A percentile compares a stretch with the other conserved stretches of the same genome.
Evolutionary conservation across 2,113 vertebrate genomes (phyloP).

Genomic region (Copsychus sechellarum): DNA sequence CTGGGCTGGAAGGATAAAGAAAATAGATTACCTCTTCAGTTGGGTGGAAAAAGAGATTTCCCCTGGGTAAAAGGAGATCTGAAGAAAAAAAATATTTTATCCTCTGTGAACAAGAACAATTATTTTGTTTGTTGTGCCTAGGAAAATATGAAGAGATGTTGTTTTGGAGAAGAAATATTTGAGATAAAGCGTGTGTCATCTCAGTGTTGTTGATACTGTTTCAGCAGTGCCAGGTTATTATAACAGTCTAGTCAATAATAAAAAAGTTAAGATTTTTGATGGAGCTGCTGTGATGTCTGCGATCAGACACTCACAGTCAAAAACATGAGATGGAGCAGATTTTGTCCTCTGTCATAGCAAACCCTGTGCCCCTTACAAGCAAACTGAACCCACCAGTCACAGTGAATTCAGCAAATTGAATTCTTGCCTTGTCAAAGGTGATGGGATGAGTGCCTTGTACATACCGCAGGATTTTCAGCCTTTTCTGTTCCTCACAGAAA

Average conservation of each 20-base stretch:
- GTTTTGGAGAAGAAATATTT: slow-evolving; percentile 8
- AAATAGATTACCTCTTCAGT: slow-evolving; percentile 53
- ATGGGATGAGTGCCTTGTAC: not conserved
- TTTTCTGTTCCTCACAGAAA: not conserved
- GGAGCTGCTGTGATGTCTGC: slow-evolving; percentile 2
- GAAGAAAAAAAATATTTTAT: slow-evolving; percentile 32
- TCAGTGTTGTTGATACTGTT: not conserved
- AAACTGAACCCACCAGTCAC: not conserved
- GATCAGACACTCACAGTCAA: not conserved
- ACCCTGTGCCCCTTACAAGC: not conserved
- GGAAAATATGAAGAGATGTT: slow-evolving; percentile 36
- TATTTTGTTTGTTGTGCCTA: slow-evolving; percentile 43
- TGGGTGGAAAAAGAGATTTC: slow-evolving; percentile 62
- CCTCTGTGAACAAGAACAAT: slow-evolving; percentile 45
- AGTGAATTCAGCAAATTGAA: not conserved
- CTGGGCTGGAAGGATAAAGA: slow-evolving; percentile 28
- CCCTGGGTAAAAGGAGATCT: slow-evolving; percentile 24
- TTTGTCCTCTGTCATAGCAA: not conserved
- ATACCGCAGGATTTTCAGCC: not conserved
- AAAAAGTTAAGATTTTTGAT: slow-evolving; percentile 17
- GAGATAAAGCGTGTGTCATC: not conserved
- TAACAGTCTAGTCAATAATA: slow-evolving; percentile 3
- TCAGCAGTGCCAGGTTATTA: slow-evolving; percentile 11
- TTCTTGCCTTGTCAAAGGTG: not conserved
- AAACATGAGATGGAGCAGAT: slow-evolving; percentile 3